Base-by-base conservation (phyloP, 2,888 invertebrate species). In the Monopis laevigella region DNA sequence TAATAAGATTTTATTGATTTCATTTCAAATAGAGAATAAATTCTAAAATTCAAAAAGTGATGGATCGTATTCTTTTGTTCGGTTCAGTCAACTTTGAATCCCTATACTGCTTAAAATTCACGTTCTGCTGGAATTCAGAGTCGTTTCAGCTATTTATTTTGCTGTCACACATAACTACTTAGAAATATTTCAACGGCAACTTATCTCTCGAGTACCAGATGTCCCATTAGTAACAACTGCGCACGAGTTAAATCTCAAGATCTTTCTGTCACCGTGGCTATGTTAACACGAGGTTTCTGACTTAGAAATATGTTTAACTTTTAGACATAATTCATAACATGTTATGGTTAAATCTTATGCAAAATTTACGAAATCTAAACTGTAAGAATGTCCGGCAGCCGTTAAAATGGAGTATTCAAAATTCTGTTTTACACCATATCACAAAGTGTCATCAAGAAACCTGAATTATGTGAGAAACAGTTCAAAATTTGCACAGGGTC, bases 91-190 rank as follows among this genome's bases (percentile, higher is more conserved):
- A n/a, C n/a, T n/a, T n/a, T n/a, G n/a, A n/a, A n/a, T n/a, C n/a
- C n/a, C n/a, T n/a, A n/a, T n/a, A 32, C 32, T 16, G 14, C 32
- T 32, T 32, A 32, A 32, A n/a, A 32, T 32, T 32, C 13, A 36
- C 36, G 21, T 36, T 36, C 21, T 21, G 36, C 36, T 21, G 13
- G 21, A 36, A 21, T 21, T 36, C 11, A 36, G 11, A 12, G 21
- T 18, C 21, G 36, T 12, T 11, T 3, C 36, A 21, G 21, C 36
- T 21, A 36, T 36, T 36, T 13, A 36, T 36, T 36, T 36, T 21
- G 12, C 11, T 36, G 36, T 36, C 36, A 36, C 36, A 36, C 11
- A 36, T 21, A 12, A 34, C 17, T 16, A 4, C 34, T 34, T 6
- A 4, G 17, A 16, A 34, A 34, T 34, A 34, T 34, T 18, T 36